Evolutionary conservation across 2,797 vertebrate genomes (phyloP).

Genomic region (Sardinella longiceps): DNA sequence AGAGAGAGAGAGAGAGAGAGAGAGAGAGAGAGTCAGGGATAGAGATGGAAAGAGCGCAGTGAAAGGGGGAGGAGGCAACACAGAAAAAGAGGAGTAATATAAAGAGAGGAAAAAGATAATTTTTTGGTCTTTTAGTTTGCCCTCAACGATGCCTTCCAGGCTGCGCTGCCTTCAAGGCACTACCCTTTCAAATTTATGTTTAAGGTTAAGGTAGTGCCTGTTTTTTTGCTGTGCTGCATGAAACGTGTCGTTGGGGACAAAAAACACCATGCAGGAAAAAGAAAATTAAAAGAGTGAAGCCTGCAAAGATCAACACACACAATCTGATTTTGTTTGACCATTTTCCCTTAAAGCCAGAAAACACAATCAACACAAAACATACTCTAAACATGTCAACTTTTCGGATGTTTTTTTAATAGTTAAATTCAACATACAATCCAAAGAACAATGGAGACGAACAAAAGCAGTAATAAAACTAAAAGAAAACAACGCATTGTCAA

Average conservation of each 20-base stretch:
- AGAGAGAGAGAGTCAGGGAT: background rate
- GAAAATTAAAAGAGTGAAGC: background rate
- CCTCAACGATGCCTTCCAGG: too few species aligned
- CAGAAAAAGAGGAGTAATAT: background rate
- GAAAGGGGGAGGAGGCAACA: background rate
- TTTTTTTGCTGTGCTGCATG: too few species aligned
- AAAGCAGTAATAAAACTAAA: background rate
- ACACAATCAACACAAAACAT: background rate
- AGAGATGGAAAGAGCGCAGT: background rate
- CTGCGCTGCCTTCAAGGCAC: too few species aligned
- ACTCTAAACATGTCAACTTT: background rate
- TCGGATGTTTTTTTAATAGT: slow-evolving; percentile 1
- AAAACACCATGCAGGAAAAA: too few species aligned
- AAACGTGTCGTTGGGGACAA: too few species aligned
- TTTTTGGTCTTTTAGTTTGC: too few species aligned
- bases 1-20: background rate
- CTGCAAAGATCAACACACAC: background rate
- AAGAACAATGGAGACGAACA: background rate
- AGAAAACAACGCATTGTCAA: background rate
- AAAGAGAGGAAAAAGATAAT: too few species aligned
- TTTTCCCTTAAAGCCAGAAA: background rate
- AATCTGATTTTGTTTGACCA: background rate
- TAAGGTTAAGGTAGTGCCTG: too few species aligned
- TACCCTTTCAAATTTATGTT: too few species aligned
- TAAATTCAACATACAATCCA: background rate